These are phyloP conservation scores for Apogon hyalosoma DNA, from an alignment of 2,797 vertebrate species.

Conservation along the genomic window DNA sequence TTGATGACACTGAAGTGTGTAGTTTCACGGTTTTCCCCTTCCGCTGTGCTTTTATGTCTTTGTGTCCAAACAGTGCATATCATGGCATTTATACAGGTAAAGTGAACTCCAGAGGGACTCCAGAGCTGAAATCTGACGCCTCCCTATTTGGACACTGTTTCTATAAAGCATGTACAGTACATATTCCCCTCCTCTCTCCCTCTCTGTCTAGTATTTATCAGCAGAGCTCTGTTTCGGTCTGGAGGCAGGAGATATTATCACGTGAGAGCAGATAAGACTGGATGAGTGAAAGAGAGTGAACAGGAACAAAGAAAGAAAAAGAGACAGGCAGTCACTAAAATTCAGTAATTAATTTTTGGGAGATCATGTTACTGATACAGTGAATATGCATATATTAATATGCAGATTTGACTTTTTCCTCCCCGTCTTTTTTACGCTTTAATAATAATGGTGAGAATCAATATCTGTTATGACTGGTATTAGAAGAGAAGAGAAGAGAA, in stretches of 20 bases:
- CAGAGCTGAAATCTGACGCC: conserved; percentile 4
- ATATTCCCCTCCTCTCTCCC: conserved; percentile 17
- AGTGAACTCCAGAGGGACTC: conserved; percentile 16
- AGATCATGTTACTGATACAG: conserved; percentile 28
- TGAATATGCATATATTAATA: not conserved
- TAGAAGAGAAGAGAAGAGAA: conserved; percentile 2
- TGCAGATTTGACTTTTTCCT: conserved; percentile 10
- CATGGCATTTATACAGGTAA: conserved; percentile 12
- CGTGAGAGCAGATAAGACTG: conserved; percentile 64
- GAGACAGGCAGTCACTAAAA: conserved; percentile 9
- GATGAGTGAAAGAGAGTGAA: conserved; percentile 58
- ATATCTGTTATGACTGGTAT: conserved; percentile 16
- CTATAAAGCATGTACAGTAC: conserved; percentile 24
- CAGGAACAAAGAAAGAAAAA: conserved; percentile 17
- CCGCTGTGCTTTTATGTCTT: not conserved
- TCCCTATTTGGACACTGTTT: not conserved
- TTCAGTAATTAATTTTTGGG: conserved; percentile 23
- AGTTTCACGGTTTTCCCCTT: not conserved
- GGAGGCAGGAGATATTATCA: conserved; percentile 65
- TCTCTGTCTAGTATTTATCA: conserved; percentile 63
- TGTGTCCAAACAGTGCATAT: not conserved
- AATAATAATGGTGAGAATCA: conserved; percentile 21
- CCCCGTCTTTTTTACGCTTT: not conserved
- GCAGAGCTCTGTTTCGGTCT: conserved; percentile 68
- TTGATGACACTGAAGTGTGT: conserved; percentile 13